Percentiles rank a stretch among this genome's conserved stretches.
These are phyloP conservation scores for Entomobrya proxima DNA, from an alignment of 2,888 invertebrate genomes.

Conservation along the genomic window DNA sequence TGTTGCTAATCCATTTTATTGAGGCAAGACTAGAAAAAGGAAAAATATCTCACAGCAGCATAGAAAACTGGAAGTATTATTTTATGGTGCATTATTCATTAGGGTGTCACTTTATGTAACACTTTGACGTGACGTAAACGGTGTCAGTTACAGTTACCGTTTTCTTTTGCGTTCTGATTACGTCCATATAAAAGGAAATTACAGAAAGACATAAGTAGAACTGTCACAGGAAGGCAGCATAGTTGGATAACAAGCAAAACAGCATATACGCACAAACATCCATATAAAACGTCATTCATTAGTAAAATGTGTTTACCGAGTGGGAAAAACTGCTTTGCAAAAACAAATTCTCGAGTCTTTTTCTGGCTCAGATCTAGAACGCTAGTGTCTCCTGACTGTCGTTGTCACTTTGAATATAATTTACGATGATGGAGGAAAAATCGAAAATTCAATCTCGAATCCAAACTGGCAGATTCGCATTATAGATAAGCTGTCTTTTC, in stretches of 20 bases:
- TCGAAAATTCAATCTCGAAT: constrained; percentile 5
- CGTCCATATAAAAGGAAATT: not conserved
- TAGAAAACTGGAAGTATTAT: not conserved
- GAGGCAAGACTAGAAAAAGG: not conserved
- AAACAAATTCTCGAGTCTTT: not conserved
- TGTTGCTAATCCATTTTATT: constrained; percentile 2
- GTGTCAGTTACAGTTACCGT: too few relatives aligned
- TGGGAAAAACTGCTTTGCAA: not conserved
- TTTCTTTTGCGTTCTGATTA: not conserved
- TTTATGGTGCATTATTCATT: constrained; percentile 25
- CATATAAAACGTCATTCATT: constrained; percentile 10
- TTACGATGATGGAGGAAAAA: not conserved
- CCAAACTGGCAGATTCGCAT: constrained; percentile 4
- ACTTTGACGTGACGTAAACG: constrained; percentile 3
- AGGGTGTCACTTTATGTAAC: not conserved
- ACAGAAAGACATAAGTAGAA: constrained; percentile 17
- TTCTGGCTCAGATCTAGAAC: not conserved
- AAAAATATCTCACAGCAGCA: not conserved
- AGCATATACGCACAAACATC: not conserved
- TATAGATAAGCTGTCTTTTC: not conserved
- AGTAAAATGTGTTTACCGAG: constrained; percentile 28
- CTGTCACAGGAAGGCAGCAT: not conserved
- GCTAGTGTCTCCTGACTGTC: not conserved
- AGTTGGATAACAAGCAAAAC: not conserved
- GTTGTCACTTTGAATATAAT: not conserved